These are phyloP conservation scores for Rhinopithecus roxellana DNA, from an alignment of 2,113 vertebrate species.

Conservation along the genomic window DNA sequence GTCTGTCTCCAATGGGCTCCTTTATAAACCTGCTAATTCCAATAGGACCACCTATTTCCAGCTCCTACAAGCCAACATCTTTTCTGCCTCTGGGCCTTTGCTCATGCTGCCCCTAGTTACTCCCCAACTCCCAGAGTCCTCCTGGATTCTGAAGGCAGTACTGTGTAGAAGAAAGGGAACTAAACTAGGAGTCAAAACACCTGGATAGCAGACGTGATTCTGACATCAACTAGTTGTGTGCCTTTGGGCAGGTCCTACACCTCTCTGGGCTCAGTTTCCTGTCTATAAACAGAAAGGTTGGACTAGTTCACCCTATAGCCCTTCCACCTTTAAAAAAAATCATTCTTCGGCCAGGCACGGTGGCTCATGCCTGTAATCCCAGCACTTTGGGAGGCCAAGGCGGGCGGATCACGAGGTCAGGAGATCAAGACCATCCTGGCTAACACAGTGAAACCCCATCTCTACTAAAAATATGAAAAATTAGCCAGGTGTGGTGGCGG, in stretches of 20 bases:
- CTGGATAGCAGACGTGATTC: neutral
- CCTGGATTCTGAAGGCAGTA: neutral
- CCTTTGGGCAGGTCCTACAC: neutral
- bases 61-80: neutral
- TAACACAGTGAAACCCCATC: too few relatives aligned
- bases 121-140: neutral
- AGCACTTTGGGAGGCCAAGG: too few relatives aligned
- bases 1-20: neutral
- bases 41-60: neutral
- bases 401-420: too few relatives aligned
- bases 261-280: conserved; percentile 8
- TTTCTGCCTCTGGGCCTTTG: conserved; percentile 4
- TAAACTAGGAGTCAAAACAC: neutral
- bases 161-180: neutral
- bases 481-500: too few relatives aligned
- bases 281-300: neutral
- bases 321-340: neutral
- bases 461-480: too few relatives aligned
- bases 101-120: neutral
- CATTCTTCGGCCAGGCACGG: too few relatives aligned
- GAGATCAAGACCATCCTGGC: too few relatives aligned
- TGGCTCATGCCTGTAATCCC: too few relatives aligned
- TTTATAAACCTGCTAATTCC: neutral
- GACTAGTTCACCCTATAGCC: neutral
- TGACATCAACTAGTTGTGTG: neutral